Percentiles rank a stretch among this genome's conserved stretches.
These are phyloP conservation scores for Orthosia gothica DNA, from an alignment of 2,888 invertebrate genomes.

Conservation along the genomic window DNA sequence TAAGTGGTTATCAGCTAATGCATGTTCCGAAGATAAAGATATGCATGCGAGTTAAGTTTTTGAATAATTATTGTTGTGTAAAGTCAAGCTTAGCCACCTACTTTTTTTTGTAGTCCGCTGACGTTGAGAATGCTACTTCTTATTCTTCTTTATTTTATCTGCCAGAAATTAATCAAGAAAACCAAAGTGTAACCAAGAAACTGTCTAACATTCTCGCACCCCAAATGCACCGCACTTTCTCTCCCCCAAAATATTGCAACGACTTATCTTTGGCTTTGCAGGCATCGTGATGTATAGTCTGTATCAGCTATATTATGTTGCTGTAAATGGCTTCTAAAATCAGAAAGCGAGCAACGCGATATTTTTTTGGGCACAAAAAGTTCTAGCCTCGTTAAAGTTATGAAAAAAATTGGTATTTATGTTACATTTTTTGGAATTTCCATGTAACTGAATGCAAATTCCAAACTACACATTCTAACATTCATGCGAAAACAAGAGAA, in stretches of 20 bases:
- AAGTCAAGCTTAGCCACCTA: no score
- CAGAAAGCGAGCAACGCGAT: not conserved
- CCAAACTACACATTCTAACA: not conserved
- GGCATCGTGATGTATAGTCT: slow-evolving; percentile 27
- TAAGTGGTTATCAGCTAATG: not conserved
- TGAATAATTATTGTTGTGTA: no score
- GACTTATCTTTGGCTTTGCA: slow-evolving; percentile 57
- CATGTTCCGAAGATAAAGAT: not conserved
- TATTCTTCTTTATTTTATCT: not conserved
- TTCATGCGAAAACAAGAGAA: not conserved
- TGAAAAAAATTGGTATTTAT: not conserved
- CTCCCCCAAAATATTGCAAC: slow-evolving; percentile 41
- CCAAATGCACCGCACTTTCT: slow-evolving; percentile 20
- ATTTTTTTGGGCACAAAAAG: no score
- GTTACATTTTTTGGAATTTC: not conserved
- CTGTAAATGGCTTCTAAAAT: not conserved
- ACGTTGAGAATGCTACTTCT: no score
- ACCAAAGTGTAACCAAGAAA: not conserved
- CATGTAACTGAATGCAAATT: not conserved
- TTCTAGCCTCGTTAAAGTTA: not conserved
- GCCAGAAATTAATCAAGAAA: slow-evolving; percentile 2
- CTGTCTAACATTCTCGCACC: slow-evolving; percentile 10
- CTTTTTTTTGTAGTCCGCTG: no score
- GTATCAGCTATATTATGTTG: slow-evolving; percentile 17
- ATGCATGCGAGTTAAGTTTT: not conserved